These are phyloP conservation scores for Agrypnus murinus DNA, from an alignment of 2,888 invertebrate species.

Conservation along the genomic window DNA sequence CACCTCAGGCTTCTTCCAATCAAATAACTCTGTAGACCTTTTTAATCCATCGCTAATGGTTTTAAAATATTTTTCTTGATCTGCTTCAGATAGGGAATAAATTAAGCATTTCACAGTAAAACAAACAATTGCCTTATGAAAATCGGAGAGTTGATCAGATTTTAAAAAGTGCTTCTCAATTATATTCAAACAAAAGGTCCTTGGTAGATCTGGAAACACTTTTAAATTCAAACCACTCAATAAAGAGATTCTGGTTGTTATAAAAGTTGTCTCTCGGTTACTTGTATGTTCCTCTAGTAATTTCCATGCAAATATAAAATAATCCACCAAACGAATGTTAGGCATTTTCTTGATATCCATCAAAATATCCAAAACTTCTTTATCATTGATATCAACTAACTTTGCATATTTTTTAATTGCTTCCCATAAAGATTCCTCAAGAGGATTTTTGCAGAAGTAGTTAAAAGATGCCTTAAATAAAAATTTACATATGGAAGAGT, in stretches of 20 bases:
- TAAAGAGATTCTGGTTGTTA: background rate
- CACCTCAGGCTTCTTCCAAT: background rate
- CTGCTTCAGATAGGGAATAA: conserved; percentile 9
- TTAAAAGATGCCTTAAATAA: conserved; percentile 35
- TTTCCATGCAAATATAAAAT: conserved; percentile 33
- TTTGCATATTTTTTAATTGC: conserved; percentile 24
- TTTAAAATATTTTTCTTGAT: conserved; percentile 17
- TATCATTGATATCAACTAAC: conserved; percentile 25
- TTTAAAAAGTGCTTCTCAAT: conserved; percentile 34
- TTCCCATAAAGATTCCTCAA: conserved; percentile 32
- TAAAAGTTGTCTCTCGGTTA: background rate
- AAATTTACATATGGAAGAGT: conserved; percentile 32
- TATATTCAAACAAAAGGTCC: conserved; percentile 31
- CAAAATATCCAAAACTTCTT: conserved; percentile 34
- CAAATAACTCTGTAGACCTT: background rate
- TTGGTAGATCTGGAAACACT: conserved; percentile 6
- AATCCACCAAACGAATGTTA: background rate
- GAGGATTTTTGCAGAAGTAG: conserved; percentile 36
- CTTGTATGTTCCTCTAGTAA: conserved; percentile 21
- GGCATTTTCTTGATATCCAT: conserved; percentile 33
- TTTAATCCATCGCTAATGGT: background rate
- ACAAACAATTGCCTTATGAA: conserved; percentile 27
- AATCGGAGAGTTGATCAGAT: conserved; percentile 10
- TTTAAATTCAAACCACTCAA: background rate
- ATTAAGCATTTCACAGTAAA: conserved; percentile 38